phyloP scores from a whole-genome alignment of 2,113 vertebrate genomes.

The Rhipidura dahli region DNA sequence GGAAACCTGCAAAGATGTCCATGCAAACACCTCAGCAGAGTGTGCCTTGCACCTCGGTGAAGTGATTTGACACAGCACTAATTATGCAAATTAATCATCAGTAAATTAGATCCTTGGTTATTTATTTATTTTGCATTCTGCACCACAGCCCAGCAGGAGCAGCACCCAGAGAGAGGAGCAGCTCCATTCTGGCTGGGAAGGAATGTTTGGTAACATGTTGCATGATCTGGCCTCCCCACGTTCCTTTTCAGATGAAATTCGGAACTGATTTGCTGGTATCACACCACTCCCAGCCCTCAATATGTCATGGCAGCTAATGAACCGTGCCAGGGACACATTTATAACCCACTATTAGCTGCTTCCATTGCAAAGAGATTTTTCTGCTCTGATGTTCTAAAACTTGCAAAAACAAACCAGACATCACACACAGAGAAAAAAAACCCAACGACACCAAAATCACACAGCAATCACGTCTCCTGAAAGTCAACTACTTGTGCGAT shows the following conservation, averaged over 20 bases:
- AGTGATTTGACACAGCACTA: not conserved
- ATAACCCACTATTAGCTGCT: not conserved
- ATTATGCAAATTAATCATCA: slow-evolving; percentile 57
- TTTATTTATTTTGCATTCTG: slow-evolving; percentile 10
- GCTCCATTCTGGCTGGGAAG: not conserved
- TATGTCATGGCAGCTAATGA: not conserved
- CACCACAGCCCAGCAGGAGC: not conserved
- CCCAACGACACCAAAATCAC: not conserved
- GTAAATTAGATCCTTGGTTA: not conserved
- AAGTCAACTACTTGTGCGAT: not conserved
- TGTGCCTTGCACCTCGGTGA: not conserved
- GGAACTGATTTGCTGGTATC: slow-evolving; percentile 20
- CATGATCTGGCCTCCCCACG: not conserved
- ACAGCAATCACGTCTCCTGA: not conserved
- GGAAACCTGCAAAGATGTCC: not conserved
- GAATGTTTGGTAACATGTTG: not conserved
- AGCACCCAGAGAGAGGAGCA: not conserved
- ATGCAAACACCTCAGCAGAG: not conserved
- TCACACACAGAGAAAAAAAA: not conserved
- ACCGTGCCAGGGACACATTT: not conserved
- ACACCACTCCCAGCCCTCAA: not conserved
- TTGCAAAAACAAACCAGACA: not conserved
- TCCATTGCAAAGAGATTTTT: not conserved
- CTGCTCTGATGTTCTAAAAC: slow-evolving; percentile 25
- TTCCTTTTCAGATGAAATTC: not conserved